phyloP scores from a whole-genome alignment of 2,888 invertebrate genomes.

The Hyles lineata region DNA sequence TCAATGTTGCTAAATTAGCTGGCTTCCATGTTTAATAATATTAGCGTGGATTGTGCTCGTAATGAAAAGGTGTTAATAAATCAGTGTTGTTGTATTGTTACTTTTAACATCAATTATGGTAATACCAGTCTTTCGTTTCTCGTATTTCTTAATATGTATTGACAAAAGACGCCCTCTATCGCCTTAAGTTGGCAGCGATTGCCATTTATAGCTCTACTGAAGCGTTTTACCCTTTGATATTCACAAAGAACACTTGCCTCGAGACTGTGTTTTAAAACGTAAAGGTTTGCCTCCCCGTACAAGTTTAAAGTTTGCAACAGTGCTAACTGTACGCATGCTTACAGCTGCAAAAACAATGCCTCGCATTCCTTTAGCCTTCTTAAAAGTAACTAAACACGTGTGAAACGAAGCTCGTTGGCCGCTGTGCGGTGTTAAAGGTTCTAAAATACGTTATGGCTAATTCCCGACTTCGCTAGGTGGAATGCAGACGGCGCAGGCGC shows the following conservation, averaged over 20 bases:
- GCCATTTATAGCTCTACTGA: background rate
- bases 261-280: background rate
- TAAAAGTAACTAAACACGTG: conserved; percentile 40
- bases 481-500: conserved; percentile 62
- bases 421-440: conserved; percentile 51
- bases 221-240: conserved; percentile 8
- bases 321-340: conserved; percentile 31
- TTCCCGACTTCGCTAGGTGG: conserved; percentile 61
- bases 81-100: background rate
- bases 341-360: conserved; percentile 49
- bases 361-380: conserved; percentile 45
- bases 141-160: background rate
- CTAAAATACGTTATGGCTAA: conserved; percentile 71
- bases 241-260: background rate
- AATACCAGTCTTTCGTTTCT: conserved; percentile 16
- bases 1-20: background rate
- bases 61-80: background rate
- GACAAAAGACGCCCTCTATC: background rate
- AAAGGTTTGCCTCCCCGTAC: conserved; percentile 10
- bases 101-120: background rate
- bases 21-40: background rate
- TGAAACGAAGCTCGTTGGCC: conserved; percentile 37
- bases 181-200: background rate
- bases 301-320: conserved; percentile 31
- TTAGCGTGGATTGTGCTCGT: background rate